phyloP scores from a whole-genome alignment of 2,113 vertebrate species.

The Hylia prasina region DNA sequence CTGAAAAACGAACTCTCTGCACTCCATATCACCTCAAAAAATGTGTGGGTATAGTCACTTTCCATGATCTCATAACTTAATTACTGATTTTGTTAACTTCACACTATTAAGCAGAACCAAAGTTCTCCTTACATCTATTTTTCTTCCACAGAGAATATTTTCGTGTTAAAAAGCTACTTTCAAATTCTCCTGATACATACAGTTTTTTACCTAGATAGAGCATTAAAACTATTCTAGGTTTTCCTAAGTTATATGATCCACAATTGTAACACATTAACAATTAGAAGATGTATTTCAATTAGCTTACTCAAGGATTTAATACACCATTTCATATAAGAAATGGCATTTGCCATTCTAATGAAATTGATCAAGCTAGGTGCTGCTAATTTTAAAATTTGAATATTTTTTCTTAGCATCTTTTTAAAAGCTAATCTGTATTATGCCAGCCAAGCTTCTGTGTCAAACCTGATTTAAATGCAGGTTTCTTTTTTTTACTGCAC shows the following conservation, averaged over 20 bases:
- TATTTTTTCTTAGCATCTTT: not conserved
- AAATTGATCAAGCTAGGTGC: not conserved
- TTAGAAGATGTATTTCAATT: not conserved
- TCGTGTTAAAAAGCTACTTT: not conserved
- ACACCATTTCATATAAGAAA: not conserved
- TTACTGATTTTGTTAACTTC: not conserved
- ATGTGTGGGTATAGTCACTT: constrained; percentile 45
- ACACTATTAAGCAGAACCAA: not conserved
- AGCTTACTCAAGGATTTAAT: not conserved
- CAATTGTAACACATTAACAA: not conserved
- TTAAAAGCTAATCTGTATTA: not conserved
- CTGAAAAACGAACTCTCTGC: constrained; percentile 40
- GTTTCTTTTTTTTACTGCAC: not conserved
- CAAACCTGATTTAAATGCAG: not conserved
- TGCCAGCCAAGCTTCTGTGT: not conserved
- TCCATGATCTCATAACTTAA: constrained; percentile 15
- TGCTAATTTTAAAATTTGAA: not conserved
- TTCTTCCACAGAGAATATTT: not conserved
- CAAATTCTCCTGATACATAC: not conserved
- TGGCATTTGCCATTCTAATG: not conserved
- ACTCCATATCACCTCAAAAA: constrained; percentile 27
- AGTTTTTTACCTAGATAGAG: not conserved
- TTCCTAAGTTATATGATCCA: not conserved
- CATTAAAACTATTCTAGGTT: not conserved
- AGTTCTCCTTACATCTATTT: not conserved